These are phyloP conservation scores for Melanotaenia pygmaea DNA, from an alignment of 2,797 vertebrate species.

Conservation along the genomic window DNA sequence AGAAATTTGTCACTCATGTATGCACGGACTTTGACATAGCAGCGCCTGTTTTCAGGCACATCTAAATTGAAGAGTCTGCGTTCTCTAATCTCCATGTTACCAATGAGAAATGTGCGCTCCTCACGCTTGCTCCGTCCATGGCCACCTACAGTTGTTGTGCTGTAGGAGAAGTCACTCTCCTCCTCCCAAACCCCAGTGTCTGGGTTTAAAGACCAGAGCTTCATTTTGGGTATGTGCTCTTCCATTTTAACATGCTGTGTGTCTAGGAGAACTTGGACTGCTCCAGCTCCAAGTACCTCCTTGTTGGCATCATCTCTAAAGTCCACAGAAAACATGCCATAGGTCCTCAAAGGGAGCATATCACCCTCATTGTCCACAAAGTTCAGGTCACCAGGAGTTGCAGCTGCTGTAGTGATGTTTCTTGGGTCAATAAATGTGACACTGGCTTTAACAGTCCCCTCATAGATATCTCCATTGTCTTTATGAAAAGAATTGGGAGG, in stretches of 20 bases:
- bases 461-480: slow-evolving; percentile 86
- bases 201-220: slow-evolving; percentile 94
- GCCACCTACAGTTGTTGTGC: slow-evolving; percentile 48
- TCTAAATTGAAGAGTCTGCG: slow-evolving; percentile 96
- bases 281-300: slow-evolving; percentile 85
- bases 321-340: slow-evolving; percentile 96
- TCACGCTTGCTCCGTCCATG: slow-evolving; percentile 87
- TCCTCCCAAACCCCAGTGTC: slow-evolving; percentile 95
- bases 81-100: slow-evolving; percentile 94
- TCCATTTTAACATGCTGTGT: slow-evolving; percentile 90
- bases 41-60: slow-evolving; percentile 94
- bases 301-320: slow-evolving; percentile 87
- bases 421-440: slow-evolving; percentile 96
- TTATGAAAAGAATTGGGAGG: slow-evolving; percentile 88
- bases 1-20: slow-evolving; percentile 95
- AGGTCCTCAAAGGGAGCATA: slow-evolving; percentile 91
- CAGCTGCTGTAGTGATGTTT: slow-evolving; percentile 86
- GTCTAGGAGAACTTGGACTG: slow-evolving; percentile 89
- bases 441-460: slow-evolving; percentile 90
- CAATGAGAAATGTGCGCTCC: slow-evolving; percentile 95
- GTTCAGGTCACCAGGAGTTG: slow-evolving; percentile 92
- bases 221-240: slow-evolving; percentile 90
- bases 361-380: slow-evolving; percentile 89
- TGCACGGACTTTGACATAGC: slow-evolving; percentile 95
- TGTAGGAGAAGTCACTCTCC: slow-evolving; percentile 83